Conservation (phyloP, 2,113 vertebrate species). For the Epinephelus lanceolatus region DNA sequence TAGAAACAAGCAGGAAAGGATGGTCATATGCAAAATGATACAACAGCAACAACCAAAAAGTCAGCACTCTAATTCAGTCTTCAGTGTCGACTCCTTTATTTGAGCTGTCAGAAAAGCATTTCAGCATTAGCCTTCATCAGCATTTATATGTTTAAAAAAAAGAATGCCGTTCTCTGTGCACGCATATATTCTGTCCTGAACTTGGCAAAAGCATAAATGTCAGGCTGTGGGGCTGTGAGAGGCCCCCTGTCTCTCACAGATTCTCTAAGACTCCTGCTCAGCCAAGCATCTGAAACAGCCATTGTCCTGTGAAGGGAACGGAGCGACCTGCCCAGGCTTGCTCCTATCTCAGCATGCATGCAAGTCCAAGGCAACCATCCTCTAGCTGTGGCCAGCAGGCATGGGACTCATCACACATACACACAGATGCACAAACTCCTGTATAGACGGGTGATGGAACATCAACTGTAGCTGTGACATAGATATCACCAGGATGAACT, state of each 20-base stretch:
- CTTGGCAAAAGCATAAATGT: conserved; percentile 51
- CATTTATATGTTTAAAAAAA: conserved; percentile 5
- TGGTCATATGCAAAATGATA: neutral
- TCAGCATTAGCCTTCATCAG: conserved; percentile 14
- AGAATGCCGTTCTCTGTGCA: conserved; percentile 1
- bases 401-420: conserved; percentile 7
- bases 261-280: conserved; percentile 53
- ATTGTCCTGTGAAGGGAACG: conserved; percentile 56
- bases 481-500: conserved; percentile 9
- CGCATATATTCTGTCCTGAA: conserved; percentile 15
- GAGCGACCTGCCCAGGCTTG: conserved; percentile 69
- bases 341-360: conserved; percentile 53
- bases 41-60: neutral
- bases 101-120: neutral
- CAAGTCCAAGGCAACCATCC: conserved; percentile 62
- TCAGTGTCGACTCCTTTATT: neutral
- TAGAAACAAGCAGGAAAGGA: neutral
- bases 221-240: conserved; percentile 28
- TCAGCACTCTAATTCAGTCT: neutral
- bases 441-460: conserved; percentile 15
- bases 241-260: conserved; percentile 31
- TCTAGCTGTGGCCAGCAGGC: conserved; percentile 39
- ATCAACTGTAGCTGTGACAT: conserved; percentile 22
- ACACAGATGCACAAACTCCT: neutral
- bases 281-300: conserved; percentile 52